Percentiles rank a stretch among this genome's conserved stretches.
These are phyloP conservation scores for Gadopsis marmoratus DNA, from an alignment of 2,797 vertebrate genomes.

Conservation along the genomic window DNA sequence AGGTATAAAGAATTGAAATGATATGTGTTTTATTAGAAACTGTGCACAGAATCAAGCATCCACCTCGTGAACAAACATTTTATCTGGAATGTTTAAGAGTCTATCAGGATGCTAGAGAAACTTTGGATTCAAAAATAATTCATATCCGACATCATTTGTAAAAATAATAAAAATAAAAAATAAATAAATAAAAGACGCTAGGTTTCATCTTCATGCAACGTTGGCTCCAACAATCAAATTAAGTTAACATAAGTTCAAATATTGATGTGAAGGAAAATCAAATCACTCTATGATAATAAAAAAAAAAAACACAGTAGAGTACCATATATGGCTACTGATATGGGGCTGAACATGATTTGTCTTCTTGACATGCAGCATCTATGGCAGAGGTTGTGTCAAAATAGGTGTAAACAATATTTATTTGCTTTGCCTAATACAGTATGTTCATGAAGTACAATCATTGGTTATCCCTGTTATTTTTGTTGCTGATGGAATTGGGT, in stretches of 20 bases:
- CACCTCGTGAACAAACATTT: conserved; percentile 73
- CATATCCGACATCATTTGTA: conserved; percentile 22
- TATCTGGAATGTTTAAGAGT: conserved; percentile 74
- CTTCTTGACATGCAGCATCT: conserved; percentile 9
- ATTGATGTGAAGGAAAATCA: conserved; percentile 51
- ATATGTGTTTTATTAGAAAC: conserved; percentile 78
- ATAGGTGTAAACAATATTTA: not conserved
- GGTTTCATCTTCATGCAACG: conserved; percentile 67
- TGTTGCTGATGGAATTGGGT: conserved; percentile 23
- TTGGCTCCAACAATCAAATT: conserved; percentile 52
- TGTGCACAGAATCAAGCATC: conserved; percentile 72
- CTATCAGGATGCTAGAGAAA: conserved; percentile 48
- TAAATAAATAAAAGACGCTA: conserved; percentile 1
- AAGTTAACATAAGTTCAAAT: conserved; percentile 37
- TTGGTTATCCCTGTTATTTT: conserved; percentile 34
- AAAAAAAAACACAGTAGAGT: conserved; percentile 29
- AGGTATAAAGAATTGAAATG: conserved; percentile 58
- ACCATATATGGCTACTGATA: conserved; percentile 55
- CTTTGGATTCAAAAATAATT: conserved; percentile 37
- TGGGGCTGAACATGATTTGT: conserved; percentile 54
- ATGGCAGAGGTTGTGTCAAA: conserved; percentile 14
- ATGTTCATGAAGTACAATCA: conserved; percentile 33
- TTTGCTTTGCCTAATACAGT: conserved; percentile 2
- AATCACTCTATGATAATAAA: conserved; percentile 36
- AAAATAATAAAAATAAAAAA: not conserved